Conservation (phyloP, 2,113 vertebrate genomes). For the Xyrauchen texanus region DNA sequence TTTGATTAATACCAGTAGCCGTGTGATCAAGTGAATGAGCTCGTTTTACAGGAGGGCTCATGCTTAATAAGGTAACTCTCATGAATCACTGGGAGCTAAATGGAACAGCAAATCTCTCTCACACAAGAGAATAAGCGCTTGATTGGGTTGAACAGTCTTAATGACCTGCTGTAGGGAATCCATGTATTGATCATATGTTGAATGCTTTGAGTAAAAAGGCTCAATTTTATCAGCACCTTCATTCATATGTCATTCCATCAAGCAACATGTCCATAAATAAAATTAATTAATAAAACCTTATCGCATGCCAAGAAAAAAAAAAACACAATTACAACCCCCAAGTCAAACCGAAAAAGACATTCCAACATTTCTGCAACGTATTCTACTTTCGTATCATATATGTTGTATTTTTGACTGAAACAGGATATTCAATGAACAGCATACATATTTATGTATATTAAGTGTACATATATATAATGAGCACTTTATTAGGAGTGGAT, state of each 20-base stretch:
- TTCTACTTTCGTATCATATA: too few species aligned
- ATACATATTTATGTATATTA: too few species aligned
- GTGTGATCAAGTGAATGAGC: constrained; percentile 1
- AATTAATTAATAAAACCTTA: background rate
- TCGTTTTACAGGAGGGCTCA: constrained; percentile 24
- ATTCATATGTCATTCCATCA: constrained; percentile 16
- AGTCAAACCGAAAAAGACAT: too few species aligned
- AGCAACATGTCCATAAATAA: constrained; percentile 7
- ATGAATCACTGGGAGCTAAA: constrained; percentile 32
- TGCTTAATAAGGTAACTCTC: constrained; percentile 38
- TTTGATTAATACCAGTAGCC: background rate
- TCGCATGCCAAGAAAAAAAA: background rate
- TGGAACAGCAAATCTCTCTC: constrained; percentile 14
- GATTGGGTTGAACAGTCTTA: constrained; percentile 43
- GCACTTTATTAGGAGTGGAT: too few species aligned
- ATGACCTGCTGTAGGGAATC: constrained; percentile 38
- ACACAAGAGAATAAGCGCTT: constrained; percentile 30
- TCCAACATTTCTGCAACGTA: too few species aligned
- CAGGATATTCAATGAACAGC: too few species aligned
- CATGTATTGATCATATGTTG: constrained; percentile 48
- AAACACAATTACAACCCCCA: background rate
- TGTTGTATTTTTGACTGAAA: too few species aligned
- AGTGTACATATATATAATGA: too few species aligned
- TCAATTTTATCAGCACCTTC: constrained; percentile 19
- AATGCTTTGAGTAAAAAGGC: constrained; percentile 10